Evolutionary conservation across 2,113 vertebrate genomes (phyloP).

Genomic region (Poeciliopsis retropinna): DNA sequence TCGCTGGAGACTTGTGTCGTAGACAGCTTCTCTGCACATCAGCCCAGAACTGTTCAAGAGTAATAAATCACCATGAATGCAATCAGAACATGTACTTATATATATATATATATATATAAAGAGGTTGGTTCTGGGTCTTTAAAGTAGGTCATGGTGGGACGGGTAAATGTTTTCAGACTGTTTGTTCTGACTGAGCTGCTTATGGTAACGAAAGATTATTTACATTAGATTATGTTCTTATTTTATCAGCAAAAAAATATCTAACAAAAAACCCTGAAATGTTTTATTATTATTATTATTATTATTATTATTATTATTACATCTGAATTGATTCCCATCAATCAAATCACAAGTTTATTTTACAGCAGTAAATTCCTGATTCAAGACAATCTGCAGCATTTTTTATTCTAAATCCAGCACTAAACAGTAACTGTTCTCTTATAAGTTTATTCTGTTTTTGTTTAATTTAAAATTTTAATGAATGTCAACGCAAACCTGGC

Average conservation of each 20-base stretch:
- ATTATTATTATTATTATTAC: too few species aligned
- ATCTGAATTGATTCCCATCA: too few species aligned
- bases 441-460: too few species aligned
- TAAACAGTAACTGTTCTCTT: too few species aligned
- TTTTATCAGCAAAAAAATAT: background rate
- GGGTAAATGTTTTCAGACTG: slow-evolving; percentile 4
- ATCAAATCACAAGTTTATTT: too few species aligned
- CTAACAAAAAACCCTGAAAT: too few species aligned
- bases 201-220: background rate
- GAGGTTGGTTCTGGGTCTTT: slow-evolving; percentile 44
- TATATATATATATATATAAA: background rate
- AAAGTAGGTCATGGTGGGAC: slow-evolving; percentile 60
- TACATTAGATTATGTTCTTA: background rate
- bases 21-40: slow-evolving; percentile 53
- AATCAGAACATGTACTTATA: slow-evolving; percentile 40
- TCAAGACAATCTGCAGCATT: too few species aligned
- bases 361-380: too few species aligned
- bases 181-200: background rate
- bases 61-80: slow-evolving; percentile 73
- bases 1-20: slow-evolving; percentile 67
- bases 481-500: too few species aligned
- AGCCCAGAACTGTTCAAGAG: slow-evolving; percentile 49
- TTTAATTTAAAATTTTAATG: too few species aligned
- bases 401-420: too few species aligned
- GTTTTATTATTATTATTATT: too few species aligned